Evolutionary conservation across 2,113 vertebrate species (phyloP), one percentile per base, ranked within the genome.

Genomic region (Ascaphus truei): DNA sequence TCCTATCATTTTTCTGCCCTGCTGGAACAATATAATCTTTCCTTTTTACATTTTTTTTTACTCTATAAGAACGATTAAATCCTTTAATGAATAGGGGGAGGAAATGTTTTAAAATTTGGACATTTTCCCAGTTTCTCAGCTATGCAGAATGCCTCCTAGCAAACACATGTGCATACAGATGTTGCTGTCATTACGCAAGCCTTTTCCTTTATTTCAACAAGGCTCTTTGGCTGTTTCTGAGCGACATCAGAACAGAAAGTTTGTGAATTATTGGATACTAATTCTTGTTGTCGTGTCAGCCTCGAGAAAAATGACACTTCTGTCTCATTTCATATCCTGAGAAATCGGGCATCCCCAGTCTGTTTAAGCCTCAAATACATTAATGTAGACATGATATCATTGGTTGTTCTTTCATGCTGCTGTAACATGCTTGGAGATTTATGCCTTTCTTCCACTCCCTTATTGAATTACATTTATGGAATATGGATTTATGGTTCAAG

Each of bases 61-160:
- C 33, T 58, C 33, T 20, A 58, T 36, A 56, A 52, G 20, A 71
- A 60, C 39, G 26, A 60, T 71, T 71, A 71, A 71, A 71, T 71
- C 67, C 57, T 71, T 71, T 61, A 71, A 61, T 52, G 67, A 71
- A 61, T 71, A 71, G 47, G 57, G 67, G 67, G 67, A 61, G 67
- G 67, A 71, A 59, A 75, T 43, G 29, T 74, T 37, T 62, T 58
- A 1, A 4, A 61, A 72, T 55, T 30, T 61, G 75, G 36, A 58
- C 2, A 66, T 43, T 68, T 39, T 25, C 52, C 50, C 45, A 58
- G 50, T 59, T 74, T 77, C 61, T 26, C 50, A 79, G 82, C 67
- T 72, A 72, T 61, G 69, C 59, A 77, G 55, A 76, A 72, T 59
- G 62, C 59, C 16, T 79, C 66, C 50, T 5, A 2, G 50, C 68